A percentile compares a stretch with the other conserved stretches of the same genome.
These are phyloP conservation scores for Nematolebias whitei DNA, from an alignment of 2,113 vertebrate genomes.

Conservation along the genomic window DNA sequence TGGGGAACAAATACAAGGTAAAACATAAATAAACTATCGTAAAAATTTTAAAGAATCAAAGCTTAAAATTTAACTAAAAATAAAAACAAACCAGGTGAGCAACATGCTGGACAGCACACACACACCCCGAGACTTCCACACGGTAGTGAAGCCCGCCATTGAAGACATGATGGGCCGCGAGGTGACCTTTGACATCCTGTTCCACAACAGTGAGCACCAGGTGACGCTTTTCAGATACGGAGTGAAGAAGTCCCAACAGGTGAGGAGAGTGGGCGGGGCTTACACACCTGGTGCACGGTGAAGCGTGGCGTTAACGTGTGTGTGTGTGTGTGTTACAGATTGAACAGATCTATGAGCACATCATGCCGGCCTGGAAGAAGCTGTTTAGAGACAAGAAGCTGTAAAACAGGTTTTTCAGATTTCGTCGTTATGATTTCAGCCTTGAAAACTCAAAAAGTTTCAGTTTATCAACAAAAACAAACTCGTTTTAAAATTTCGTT, in stretches of 20 bases:
- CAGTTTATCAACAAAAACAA: too few relatives aligned
- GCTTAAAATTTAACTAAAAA: too few relatives aligned
- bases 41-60: background rate
- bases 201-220: conserved; percentile 84
- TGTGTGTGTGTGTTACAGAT: conserved; percentile 59
- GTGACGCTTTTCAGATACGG: conserved; percentile 80
- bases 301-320: background rate
- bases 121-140: conserved; percentile 74
- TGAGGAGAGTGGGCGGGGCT: background rate
- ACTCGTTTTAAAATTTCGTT: background rate
- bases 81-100: conserved; percentile 63
- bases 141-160: conserved; percentile 74
- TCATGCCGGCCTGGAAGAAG: conserved; percentile 77
- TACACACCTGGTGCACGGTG: background rate
- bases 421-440: background rate
- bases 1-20: conserved; percentile 79
- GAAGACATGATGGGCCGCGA: conserved; percentile 74
- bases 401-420: conserved; percentile 31
- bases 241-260: conserved; percentile 79
- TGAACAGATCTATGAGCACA: conserved; percentile 70
- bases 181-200: conserved; percentile 82
- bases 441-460: background rate
- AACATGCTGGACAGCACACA: conserved; percentile 77
- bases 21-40: background rate
- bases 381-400: conserved; percentile 71